A percentile compares a stretch with the other conserved stretches of the same genome.
phyloP scores from a whole-genome alignment of 1,140 invertebrate species.

The Coboldia fuscipes region DNA sequence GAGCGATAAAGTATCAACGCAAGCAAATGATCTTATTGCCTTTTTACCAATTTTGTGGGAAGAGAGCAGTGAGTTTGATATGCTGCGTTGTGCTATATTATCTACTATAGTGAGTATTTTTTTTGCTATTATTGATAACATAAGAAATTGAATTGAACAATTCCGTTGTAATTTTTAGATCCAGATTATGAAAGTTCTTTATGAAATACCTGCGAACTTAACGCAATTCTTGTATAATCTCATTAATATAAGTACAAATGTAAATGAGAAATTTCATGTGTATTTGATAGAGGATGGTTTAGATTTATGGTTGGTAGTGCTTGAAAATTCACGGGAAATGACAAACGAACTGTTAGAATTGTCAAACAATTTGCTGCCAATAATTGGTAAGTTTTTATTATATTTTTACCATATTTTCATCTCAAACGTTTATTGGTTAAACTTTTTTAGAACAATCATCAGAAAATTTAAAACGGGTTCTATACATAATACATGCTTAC shows the following conservation, averaged over 20 bases:
- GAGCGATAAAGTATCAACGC: conserved; percentile 41
- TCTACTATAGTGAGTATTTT: conserved; percentile 40
- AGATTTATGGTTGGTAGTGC: conserved; percentile 65
- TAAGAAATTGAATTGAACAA: not conserved
- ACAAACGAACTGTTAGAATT: conserved; percentile 44
- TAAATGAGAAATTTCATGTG: conserved; percentile 56
- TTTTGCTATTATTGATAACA: not conserved
- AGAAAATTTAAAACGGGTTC: conserved; percentile 53
- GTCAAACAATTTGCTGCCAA: conserved; percentile 49
- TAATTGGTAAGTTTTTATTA: conserved; percentile 37
- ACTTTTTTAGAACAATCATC: conserved; percentile 44
- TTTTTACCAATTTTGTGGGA: conserved; percentile 77
- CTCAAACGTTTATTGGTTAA: not conserved
- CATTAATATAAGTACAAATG: conserved; percentile 59
- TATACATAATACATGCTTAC: conserved; percentile 66
- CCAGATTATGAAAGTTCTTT: conserved; percentile 34
- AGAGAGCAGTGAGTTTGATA: conserved; percentile 68
- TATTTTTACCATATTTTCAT: conserved; percentile 2
- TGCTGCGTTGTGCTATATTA: conserved; percentile 80
- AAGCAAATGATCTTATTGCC: conserved; percentile 44
- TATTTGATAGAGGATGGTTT: conserved; percentile 85
- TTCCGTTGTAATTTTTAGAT: conserved; percentile 4
- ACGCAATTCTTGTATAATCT: conserved; percentile 50
- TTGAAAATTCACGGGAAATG: conserved; percentile 47
- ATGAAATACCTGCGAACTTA: conserved; percentile 31